Evolutionary conservation across 1,140 invertebrate species (phyloP).

Genomic region (Drosophila orena): DNA sequence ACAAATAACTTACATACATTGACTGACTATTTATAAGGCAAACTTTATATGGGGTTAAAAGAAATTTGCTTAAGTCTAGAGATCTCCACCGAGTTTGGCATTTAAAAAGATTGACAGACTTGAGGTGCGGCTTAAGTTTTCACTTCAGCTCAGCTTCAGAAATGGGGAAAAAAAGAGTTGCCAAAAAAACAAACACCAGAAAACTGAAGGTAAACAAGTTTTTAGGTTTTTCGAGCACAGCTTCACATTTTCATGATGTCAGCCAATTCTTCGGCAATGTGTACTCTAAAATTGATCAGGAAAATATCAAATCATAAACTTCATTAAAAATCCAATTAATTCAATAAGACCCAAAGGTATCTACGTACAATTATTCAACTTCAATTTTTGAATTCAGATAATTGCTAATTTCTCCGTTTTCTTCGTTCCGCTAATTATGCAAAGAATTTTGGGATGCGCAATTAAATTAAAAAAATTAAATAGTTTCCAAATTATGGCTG

Average conservation of each 20-base stretch:
- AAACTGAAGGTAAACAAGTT: conserved; percentile 62
- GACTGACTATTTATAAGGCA: no score
- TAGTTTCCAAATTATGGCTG: conserved; percentile 54
- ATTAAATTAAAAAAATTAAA: conserved; percentile 22
- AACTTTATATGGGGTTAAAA: not conserved
- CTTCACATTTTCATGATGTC: conserved; percentile 28
- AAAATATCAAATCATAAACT: not conserved
- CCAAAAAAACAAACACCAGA: conserved; percentile 45
- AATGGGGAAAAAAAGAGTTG: no score
- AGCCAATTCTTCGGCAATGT: conserved; percentile 9
- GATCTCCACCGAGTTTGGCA: conserved; percentile 6
- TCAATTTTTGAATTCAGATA: conserved; percentile 1
- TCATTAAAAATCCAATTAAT: no score
- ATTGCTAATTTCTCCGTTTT: conserved; percentile 12
- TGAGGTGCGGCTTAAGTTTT: conserved; percentile 70
- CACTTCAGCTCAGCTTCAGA: conserved; percentile 46
- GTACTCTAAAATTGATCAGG: no score
- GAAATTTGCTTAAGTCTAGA: not conserved
- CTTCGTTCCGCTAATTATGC: conserved; percentile 41
- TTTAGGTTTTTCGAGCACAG: conserved; percentile 35
- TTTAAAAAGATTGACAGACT: conserved; percentile 18
- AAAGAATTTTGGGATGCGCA: conserved; percentile 66
- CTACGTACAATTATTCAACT: no score
- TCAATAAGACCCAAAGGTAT: no score
- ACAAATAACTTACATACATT: no score